Evolutionary conservation across 2,797 vertebrate species (phyloP).

Genomic region (Corythornis leucogaster): DNA sequence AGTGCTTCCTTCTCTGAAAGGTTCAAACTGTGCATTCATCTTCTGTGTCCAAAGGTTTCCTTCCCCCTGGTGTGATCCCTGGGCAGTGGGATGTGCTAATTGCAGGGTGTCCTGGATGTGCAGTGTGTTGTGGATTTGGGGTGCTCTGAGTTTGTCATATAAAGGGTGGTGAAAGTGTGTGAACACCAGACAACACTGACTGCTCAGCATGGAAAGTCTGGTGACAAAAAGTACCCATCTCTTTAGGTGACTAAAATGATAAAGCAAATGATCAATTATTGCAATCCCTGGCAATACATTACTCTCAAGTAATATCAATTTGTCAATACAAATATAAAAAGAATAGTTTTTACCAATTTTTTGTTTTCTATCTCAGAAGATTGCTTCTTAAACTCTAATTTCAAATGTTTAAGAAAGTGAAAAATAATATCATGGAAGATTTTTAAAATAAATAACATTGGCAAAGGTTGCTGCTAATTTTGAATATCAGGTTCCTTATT

Average conservation of each 20-base stretch:
- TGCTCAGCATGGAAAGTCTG: neutral
- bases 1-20: neutral
- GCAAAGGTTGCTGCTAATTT: neutral
- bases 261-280: constrained; percentile 2
- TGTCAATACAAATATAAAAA: neutral
- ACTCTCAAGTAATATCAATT: neutral
- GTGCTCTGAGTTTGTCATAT: fast-evolving
- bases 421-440: neutral
- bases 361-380: neutral
- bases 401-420: neutral
- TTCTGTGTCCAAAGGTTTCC: neutral
- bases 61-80: neutral
- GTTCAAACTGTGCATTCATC: neutral
- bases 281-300: neutral
- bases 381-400: neutral
- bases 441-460: neutral
- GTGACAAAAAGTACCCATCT: neutral
- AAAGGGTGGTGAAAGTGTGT: neutral
- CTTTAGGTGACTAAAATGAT: neutral
- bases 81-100: neutral
- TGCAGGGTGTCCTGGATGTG: neutral
- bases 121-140: fast-evolving
- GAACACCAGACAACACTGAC: neutral
- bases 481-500: neutral
- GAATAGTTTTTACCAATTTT: neutral